A percentile compares a stretch with the other conserved stretches of the same genome.
Evolutionary conservation across 2,888 invertebrate genomes (phyloP).

Genomic region (Resseliella maxima): DNA sequence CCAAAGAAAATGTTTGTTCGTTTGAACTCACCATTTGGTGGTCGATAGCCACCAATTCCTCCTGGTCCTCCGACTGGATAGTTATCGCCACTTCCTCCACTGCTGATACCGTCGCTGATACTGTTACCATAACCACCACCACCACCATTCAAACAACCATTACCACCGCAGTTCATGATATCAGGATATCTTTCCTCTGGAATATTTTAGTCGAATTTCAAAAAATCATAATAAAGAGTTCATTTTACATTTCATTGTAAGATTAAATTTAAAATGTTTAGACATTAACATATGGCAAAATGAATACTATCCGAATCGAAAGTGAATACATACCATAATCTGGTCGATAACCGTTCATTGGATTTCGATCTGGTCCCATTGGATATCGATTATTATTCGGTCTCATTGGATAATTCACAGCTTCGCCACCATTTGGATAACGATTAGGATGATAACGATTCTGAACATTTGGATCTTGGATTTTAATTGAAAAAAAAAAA

Average conservation of each 20-base stretch:
- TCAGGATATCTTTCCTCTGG: no score
- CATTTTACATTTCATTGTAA: no score
- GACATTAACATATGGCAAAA: not conserved
- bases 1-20: no score
- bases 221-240: no score
- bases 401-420: constrained; percentile 65
- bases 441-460: constrained; percentile 67
- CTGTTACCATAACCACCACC: not conserved
- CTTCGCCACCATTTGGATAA: constrained; percentile 66
- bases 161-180: no score
- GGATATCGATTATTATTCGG: constrained; percentile 67
- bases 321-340: constrained; percentile 36
- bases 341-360: constrained; percentile 59
- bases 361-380: constrained; percentile 65
- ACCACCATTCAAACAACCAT: no score
- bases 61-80: not conserved
- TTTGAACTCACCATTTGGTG: constrained; percentile 47
- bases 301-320: no score
- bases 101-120: not conserved
- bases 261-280: not conserved
- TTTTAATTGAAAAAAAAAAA: not conserved
- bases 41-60: not conserved
- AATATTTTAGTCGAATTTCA: no score
- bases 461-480: constrained; percentile 58
- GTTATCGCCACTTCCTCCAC: not conserved